Evolutionary conservation across 2,113 vertebrate genomes (phyloP).

Genomic region (Egretta garzetta): DNA sequence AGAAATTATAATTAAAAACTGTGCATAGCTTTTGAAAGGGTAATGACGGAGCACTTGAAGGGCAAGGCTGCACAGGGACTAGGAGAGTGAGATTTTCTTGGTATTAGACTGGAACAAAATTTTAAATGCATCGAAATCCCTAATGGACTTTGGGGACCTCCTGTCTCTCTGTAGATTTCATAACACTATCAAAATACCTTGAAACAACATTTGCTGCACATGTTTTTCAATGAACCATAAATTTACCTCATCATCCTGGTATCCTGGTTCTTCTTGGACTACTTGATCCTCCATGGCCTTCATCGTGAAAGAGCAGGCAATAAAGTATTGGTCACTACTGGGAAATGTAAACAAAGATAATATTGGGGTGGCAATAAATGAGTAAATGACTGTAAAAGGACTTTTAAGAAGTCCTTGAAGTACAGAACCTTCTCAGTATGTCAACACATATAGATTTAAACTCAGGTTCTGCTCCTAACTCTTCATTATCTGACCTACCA

Average conservation of each 20-base stretch:
- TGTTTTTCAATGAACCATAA: neutral
- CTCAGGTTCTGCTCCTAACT: neutral
- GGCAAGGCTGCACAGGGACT: neutral
- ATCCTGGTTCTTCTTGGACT: constrained; percentile 83
- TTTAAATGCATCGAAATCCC: neutral
- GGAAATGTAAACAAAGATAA: constrained; percentile 32
- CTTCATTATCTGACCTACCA: neutral
- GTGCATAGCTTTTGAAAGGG: neutral
- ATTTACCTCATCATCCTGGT: constrained; percentile 90
- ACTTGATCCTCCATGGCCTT: constrained; percentile 88
- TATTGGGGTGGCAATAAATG: neutral
- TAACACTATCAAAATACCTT: neutral
- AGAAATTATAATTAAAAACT: neutral
- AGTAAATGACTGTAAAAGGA: neutral
- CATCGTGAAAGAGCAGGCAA: constrained; percentile 73
- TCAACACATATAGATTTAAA: neutral
- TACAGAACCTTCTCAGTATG: neutral
- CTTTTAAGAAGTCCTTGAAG: neutral
- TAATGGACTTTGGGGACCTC: neutral
- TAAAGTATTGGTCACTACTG: constrained; percentile 32
- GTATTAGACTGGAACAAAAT: neutral
- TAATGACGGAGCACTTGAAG: neutral
- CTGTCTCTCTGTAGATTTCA: neutral
- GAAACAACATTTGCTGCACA: neutral
- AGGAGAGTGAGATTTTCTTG: neutral